Percentiles rank a stretch among this genome's conserved stretches.
phyloP scores from a whole-genome alignment of 2,113 vertebrate species.

The Myotis davidii region DNA sequence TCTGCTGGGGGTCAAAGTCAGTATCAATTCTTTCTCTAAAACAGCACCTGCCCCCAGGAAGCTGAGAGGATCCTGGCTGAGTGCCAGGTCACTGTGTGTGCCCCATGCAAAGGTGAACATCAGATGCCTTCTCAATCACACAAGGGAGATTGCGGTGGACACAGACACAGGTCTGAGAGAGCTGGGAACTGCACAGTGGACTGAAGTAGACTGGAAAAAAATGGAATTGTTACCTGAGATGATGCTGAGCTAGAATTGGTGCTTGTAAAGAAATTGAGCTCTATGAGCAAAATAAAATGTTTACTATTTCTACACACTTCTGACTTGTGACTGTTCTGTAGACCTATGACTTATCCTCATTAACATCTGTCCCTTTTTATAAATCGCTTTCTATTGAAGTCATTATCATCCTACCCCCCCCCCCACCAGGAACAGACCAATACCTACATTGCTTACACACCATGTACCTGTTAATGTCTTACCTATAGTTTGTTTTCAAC shows the following conservation, averaged over 20 bases:
- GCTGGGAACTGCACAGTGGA: accelerated
- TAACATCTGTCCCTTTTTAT: not conserved
- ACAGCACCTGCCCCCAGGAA: not conserved
- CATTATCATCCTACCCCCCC: not conserved
- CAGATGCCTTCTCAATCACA: not conserved
- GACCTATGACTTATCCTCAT: not conserved
- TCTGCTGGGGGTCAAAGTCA: not conserved
- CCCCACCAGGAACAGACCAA: not conserved
- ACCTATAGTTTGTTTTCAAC: not conserved
- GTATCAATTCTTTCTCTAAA: not conserved
- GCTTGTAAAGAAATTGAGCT: not conserved
- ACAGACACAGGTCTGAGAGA: not conserved
- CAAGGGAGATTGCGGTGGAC: not conserved
- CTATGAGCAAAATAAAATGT: not conserved
- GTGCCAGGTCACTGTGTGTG: not conserved
- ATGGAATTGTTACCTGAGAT: not conserved
- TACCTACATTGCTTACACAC: not conserved
- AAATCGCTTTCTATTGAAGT: not conserved
- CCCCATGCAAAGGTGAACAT: not conserved
- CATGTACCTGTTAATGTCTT: not conserved
- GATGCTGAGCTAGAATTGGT: not conserved
- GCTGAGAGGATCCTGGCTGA: not conserved
- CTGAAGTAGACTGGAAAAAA: not conserved
- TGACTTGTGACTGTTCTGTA: accelerated
- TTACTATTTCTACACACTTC: not conserved